Evolutionary conservation across 2,888 invertebrate genomes (phyloP), one percentile per base, ranked within the genome.

Genomic region (Hyppa rectilinea): DNA sequence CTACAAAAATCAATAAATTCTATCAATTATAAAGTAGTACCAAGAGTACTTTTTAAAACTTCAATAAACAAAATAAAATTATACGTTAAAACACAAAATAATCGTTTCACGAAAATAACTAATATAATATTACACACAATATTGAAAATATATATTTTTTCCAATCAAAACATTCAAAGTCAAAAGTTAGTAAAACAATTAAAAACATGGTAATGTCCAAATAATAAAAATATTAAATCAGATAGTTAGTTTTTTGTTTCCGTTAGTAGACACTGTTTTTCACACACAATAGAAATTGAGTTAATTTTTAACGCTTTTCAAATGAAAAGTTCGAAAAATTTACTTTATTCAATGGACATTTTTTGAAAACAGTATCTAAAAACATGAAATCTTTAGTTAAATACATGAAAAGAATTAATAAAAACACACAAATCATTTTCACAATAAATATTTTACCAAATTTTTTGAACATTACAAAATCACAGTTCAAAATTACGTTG

Each of bases 401-500:
- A 66, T 56, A 73, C 52, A 71, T 71, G 67, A 76, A 82, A 63
- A 38, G 60, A 85, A 85, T 29, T 69, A 43, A 59, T 45, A 77
- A 76, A 86, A 82, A 79, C 88, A 89, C 91, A 85, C 89, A 86
- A 87, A 77, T 53, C 29, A 50, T 64, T 72, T 65, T 80, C 71
- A 59, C 62, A 84, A 84, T 85, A 86, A 84, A 86, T 83, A 84
- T 85, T 79, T n/a, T 78, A 76, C 67, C 78, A 84, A 82, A 38
- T 65, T 88, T 91, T 92, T 95, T 93, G 93, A 94, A 94, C 94
- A 94, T 95, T 90, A 91, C 83, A 91, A 91, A 91, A 95, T 95
- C 95, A 95, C 95, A 95, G 95, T 95, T 93, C 89, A 94, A 93
- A 93, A 94, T 93, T 94, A 93, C 93, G 73, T 91, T 90, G 90